Evolutionary conservation across 2,113 vertebrate species (phyloP).

Genomic region (Empidonax traillii): DNA sequence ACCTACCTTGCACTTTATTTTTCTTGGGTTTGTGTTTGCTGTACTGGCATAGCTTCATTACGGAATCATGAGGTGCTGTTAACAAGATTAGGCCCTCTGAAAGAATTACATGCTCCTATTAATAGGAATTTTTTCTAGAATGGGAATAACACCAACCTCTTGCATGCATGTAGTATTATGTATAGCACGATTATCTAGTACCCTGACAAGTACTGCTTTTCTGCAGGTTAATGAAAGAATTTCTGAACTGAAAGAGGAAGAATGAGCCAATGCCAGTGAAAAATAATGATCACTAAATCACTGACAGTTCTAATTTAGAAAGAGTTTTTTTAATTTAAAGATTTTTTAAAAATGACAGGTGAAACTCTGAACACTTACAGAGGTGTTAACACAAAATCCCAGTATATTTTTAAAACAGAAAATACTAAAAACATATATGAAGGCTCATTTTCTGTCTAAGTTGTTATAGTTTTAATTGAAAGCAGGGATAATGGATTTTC

Average conservation of each 20-base stretch:
- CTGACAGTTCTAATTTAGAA: neutral
- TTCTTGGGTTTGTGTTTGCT: neutral
- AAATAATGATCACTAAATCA: neutral
- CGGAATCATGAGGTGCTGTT: neutral
- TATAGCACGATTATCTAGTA: neutral
- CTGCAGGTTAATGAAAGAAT: neutral
- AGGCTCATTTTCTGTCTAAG: neutral
- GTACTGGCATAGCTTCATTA: neutral
- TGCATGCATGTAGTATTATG: neutral
- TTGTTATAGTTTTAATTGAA: neutral
- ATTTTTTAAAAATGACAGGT: neutral
- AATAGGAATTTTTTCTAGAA: neutral
- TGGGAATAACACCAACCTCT: neutral
- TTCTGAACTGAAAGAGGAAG: neutral
- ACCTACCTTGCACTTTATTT: neutral
- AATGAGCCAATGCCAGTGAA: neutral
- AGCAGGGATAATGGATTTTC: neutral
- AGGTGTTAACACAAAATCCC: neutral
- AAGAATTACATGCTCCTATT: neutral
- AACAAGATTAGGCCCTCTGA: neutral
- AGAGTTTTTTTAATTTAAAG: neutral
- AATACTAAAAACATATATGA: neutral
- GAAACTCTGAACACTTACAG: neutral
- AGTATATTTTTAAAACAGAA: neutral
- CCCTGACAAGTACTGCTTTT: neutral